Base-by-base conservation (phyloP, 1,140 invertebrate species). In the Drosophila leontia region DNA sequence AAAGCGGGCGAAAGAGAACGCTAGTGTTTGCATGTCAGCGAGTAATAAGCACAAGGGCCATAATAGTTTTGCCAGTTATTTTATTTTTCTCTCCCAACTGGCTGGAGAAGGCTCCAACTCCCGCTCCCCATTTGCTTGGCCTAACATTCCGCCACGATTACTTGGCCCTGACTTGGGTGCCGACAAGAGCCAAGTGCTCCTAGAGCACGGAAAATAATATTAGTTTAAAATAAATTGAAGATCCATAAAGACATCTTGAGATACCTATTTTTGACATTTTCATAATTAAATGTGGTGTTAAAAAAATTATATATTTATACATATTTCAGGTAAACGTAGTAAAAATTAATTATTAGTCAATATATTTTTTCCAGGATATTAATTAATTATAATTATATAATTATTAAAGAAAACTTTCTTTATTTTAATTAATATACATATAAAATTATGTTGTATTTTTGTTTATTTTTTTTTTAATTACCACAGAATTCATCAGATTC, bases 1-100 rank as follows among this genome's bases (percentile, higher is more conserved):
- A 50, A 37, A 8, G 9, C 51, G 75, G 17, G 23, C 48, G 64
- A 71, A 19, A 41, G 82, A 74, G 80, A 44, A 32, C n/a, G 60
- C 80, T 69, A 85, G 85, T 90, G 85, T 90, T 90, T 90, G 85
- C 85, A 90, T 90, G 85, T 90, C 85, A 90, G 85, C 85, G 59
- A 85, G 85, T 90, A 90, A 90, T 90, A 90, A 90, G 85, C 85
- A 90, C 86, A 90, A 90, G 85, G 81, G 78, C 85, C 85, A 90
- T 90, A 90, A 90, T 90, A 90, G 85, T 90, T 90, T 82, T 76
- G 78, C 85, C 85, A 90, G 85, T 84, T 88, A 78, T 90, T 81
- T 74, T 68, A 79, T 72, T 72, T 79, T 65, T 59, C 45, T 56
- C 56, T 78, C 47, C 45, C 48, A 51, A n/a, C 48, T n/a, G 35